A percentile compares a stretch with the other conserved stretches of the same genome.
Evolutionary conservation across 35 echinoderm and acorn worm species (phyloP).

Genomic region (Acanthaster planci): DNA sequence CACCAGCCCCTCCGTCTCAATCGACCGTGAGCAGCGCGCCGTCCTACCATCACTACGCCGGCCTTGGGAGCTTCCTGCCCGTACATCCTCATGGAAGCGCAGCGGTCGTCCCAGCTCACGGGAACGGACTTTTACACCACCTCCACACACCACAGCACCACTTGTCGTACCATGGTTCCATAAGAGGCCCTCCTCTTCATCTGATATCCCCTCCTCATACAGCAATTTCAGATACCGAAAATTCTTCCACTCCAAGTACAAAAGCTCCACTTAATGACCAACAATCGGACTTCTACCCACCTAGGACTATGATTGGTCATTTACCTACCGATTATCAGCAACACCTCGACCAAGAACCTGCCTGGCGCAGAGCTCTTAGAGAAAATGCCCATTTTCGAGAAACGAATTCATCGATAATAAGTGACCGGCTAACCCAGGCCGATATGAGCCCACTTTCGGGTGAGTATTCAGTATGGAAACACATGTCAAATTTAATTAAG

Average conservation of each 20-base stretch:
- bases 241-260: neutral
- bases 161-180: slow-evolving; percentile 7
- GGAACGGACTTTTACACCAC: slow-evolving; percentile 42
- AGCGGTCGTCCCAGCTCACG: slow-evolving; percentile 18
- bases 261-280: neutral
- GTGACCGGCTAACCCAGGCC: neutral
- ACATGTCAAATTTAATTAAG: too few relatives aligned
- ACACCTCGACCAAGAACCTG: neutral
- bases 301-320: slow-evolving; percentile 13
- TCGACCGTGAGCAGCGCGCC: slow-evolving; percentile 6
- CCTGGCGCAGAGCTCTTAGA: neutral
- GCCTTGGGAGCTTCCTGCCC: slow-evolving; percentile 34
- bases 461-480: neutral
- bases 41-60: slow-evolving; percentile 13
- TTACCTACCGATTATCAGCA: neutral
- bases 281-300: slow-evolving; percentile 6
- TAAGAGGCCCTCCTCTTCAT: neutral
- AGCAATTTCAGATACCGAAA: slow-evolving; percentile 6
- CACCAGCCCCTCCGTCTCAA: slow-evolving; percentile 19
- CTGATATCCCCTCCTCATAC: slow-evolving; percentile 25
- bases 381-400: slow-evolving; percentile 3
- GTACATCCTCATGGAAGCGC: slow-evolving; percentile 14
- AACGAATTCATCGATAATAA: slow-evolving; percentile 17
- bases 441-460: slow-evolving; percentile 14
- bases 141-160: slow-evolving; percentile 18